Evolutionary conservation across 2,888 invertebrate species (phyloP), one percentile per base, ranked within the genome.

Genomic region (Tubulanus polymorphus): DNA sequence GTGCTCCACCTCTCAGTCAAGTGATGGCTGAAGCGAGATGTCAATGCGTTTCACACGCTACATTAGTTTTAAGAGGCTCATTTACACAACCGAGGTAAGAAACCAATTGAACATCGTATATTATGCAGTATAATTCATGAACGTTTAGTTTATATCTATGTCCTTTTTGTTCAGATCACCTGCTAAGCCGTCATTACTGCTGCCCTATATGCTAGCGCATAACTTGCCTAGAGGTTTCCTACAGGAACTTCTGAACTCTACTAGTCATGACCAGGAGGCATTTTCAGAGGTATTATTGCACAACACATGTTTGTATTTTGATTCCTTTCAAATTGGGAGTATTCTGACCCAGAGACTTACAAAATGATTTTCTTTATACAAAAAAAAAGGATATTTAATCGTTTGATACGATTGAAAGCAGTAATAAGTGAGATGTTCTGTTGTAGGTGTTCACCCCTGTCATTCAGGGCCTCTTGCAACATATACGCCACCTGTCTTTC

Each of bases 151-250:
- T n/a, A 32, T n/a, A 32, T 12, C 10, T n/a, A n/a, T 32, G 35
- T 12, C 35, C n/a, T 35, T 45, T n/a, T 1, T 51, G 60, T 65
- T 20, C 57, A 76, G 76, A 57, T 66, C 72, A 48, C 63, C 65
- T 59, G 63, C 66, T 53, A 63, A 84, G 57, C 63, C 70, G 8
- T 87, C 88, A 0, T 85, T 87, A 0, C 79, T 91, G 23, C 81
- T 90, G 28, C 83, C 85, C 6, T 88, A 87, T 54, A 81, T 90
- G 51, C 76, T 90, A 37, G 83, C 84, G 48, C 87, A 88, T 64
- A 86, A 84, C 50, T 81, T 90, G 25, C 90, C 90, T 0, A 82
- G 87, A 32, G 89, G 89, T 0, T 87, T 90, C 65, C 80, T 91
- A 25, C 85, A 86, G 3, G 82, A 83, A 60, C 80, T 89, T 10